Conservation (phyloP, 2,888 invertebrate genomes). For the Leucophenga montana region DNA sequence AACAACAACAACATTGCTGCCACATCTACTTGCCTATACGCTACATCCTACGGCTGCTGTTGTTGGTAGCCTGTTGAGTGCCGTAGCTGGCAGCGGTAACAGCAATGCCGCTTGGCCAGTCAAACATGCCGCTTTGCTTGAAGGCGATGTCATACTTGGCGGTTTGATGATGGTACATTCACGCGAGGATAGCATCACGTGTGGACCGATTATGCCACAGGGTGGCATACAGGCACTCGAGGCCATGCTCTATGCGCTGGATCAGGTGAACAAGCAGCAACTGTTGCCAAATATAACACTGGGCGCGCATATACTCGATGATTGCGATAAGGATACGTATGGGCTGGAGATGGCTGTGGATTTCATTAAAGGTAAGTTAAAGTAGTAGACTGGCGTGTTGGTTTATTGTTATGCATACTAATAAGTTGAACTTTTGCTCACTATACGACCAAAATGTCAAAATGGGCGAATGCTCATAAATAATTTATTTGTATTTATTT, state of each 20-base stretch:
- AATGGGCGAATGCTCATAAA: neutral
- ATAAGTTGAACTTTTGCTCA: neutral
- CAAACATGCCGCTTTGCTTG: conserved; percentile 88
- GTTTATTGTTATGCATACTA: conserved; percentile 4
- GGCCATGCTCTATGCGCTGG: conserved; percentile 92
- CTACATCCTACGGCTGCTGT: neutral
- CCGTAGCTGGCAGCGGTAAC: conserved; percentile 25
- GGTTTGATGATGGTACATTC: conserved; percentile 97
- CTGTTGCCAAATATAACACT: conserved; percentile 85
- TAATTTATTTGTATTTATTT: neutral
- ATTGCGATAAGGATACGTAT: conserved; percentile 96
- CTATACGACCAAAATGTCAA: neutral
- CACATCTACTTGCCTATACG: conserved; percentile 13
- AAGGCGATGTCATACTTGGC: conserved; percentile 90
- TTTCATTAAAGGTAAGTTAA: conserved; percentile 91
- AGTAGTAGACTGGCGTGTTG: neutral
- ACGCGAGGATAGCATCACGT: conserved; percentile 88
- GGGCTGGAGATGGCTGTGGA: conserved; percentile 96
- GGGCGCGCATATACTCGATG: conserved; percentile 92
- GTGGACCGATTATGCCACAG: conserved; percentile 95
- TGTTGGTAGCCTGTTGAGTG: neutral
- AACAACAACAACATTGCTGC: conserved; percentile 20
- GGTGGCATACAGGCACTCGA: conserved; percentile 92
- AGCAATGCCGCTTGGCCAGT: conserved; percentile 79
- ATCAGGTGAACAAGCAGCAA: conserved; percentile 81